Evolutionary conservation across 2,113 vertebrate genomes (phyloP).

Genomic region (Phyllostomus discolor): DNA sequence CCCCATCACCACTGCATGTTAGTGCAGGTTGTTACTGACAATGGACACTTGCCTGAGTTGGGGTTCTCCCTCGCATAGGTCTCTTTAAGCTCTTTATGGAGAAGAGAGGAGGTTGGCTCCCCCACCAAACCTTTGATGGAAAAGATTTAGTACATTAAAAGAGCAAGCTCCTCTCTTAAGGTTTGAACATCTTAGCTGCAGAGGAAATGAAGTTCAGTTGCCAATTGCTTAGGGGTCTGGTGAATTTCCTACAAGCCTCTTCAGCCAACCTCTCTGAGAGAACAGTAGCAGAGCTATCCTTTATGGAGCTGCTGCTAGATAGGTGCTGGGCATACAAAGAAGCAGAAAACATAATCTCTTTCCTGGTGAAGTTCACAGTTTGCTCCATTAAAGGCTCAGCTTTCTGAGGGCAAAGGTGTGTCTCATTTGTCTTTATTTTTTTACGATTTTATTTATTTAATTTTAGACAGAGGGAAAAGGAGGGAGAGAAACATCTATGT

Average conservation of each 20-base stretch:
- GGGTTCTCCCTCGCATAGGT: neutral
- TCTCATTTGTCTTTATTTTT: neutral
- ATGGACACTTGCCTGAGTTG: neutral
- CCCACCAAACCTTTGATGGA: neutral
- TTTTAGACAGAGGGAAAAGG: no score
- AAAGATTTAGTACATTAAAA: neutral
- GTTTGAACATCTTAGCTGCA: neutral
- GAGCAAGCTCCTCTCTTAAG: neutral
- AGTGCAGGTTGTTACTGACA: neutral
- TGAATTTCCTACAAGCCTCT: neutral
- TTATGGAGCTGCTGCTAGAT: neutral
- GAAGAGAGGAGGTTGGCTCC: neutral
- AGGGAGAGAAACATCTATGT: no score
- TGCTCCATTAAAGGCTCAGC: neutral
- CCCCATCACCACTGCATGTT: neutral
- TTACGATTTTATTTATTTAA: no score
- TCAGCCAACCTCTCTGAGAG: neutral
- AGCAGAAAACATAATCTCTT: neutral
- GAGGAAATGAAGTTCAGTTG: neutral
- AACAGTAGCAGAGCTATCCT: neutral
- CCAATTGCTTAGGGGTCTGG: neutral
- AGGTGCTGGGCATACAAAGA: neutral
- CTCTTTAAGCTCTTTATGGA: neutral
- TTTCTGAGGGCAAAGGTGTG: neutral
- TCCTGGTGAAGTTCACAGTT: neutral